Evolutionary conservation across 2,888 invertebrate species (phyloP).

Genomic region (Drosophila meridiana): DNA sequence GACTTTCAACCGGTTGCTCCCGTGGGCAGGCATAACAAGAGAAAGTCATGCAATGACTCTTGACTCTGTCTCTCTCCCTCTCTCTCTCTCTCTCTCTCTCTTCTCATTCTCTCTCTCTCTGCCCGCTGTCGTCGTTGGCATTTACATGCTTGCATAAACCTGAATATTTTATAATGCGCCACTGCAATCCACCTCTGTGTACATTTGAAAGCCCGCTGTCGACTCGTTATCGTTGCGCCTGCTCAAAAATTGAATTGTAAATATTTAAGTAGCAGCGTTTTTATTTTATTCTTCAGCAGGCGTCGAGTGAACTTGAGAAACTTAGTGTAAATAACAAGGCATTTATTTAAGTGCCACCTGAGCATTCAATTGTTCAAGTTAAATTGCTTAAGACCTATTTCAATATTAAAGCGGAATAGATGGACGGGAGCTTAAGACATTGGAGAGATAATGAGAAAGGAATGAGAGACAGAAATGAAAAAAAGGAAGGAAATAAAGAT

Average conservation of each 20-base stretch:
- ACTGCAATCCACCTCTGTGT: constrained; percentile 18
- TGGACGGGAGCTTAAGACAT: background rate
- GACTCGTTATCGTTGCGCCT: constrained; percentile 67
- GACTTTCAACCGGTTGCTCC: constrained; percentile 71
- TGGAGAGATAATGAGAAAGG: background rate
- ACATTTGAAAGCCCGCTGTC: constrained; percentile 45
- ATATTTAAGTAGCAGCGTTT: constrained; percentile 62
- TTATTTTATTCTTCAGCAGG: constrained; percentile 13
- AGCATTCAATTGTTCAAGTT: constrained; percentile 1
- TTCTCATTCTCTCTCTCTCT: background rate
- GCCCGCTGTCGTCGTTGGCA: constrained; percentile 46
- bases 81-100: background rate
- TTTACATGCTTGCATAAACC: constrained; percentile 79
- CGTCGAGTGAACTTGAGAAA: constrained; percentile 32
- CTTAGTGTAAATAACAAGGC: constrained; percentile 1
- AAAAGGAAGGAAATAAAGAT: too few relatives aligned
- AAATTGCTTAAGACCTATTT: background rate
- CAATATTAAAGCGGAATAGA: background rate
- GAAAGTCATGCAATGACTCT: constrained; percentile 66
- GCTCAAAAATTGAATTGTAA: constrained; percentile 68
- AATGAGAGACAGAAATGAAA: background rate
- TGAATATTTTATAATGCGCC: constrained; percentile 71
- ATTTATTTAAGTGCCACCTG: constrained; percentile 1
- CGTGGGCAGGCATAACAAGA: constrained; percentile 50
- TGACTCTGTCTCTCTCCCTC: constrained; percentile 7